Percentiles rank a stretch among this genome's conserved stretches.
Conservation (phyloP, 2,888 invertebrate species). For the Himalopsyche tibetana region DNA sequence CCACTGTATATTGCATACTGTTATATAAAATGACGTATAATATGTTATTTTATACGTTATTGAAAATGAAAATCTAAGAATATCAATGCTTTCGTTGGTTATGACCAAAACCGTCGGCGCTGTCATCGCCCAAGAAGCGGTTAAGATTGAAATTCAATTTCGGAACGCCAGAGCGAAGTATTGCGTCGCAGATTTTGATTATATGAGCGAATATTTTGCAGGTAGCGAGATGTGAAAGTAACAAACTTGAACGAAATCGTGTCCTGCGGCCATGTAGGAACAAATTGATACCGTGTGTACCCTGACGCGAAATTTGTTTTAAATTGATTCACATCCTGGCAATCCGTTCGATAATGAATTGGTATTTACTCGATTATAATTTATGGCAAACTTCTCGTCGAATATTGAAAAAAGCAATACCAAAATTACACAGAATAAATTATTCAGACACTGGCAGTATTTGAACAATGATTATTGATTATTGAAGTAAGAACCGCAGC, state of each 20-base stretch:
- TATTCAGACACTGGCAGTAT: too few species aligned
- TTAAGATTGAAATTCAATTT: conserved; percentile 37
- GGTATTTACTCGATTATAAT: conserved; percentile 7
- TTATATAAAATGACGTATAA: too few species aligned
- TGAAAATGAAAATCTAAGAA: too few species aligned
- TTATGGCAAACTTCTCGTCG: not conserved
- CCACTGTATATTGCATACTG: too few species aligned
- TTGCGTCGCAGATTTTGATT: conserved; percentile 41
- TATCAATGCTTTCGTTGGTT: not conserved
- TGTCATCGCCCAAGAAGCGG: not conserved
- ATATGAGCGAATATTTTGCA: conserved; percentile 50
- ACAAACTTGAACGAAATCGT: conserved; percentile 40
- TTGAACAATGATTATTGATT: too few species aligned
- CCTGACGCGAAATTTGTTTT: conserved; percentile 56
- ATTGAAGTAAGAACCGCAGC: too few species aligned
- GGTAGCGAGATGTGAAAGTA: conserved; percentile 49
- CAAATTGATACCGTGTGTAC: conserved; percentile 44
- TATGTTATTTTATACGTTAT: too few species aligned
- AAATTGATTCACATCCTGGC: conserved; percentile 56
- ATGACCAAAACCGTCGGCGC: not conserved
- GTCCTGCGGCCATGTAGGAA: conserved; percentile 41
- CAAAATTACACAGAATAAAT: too few species aligned
- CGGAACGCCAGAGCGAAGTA: conserved; percentile 13
- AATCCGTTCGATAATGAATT: conserved; percentile 29
- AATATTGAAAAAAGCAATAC: not conserved